Evolutionary conservation across 2,888 invertebrate genomes (phyloP), one percentile per base, ranked within the genome.

Genomic region (Xanthorhoe designata): DNA sequence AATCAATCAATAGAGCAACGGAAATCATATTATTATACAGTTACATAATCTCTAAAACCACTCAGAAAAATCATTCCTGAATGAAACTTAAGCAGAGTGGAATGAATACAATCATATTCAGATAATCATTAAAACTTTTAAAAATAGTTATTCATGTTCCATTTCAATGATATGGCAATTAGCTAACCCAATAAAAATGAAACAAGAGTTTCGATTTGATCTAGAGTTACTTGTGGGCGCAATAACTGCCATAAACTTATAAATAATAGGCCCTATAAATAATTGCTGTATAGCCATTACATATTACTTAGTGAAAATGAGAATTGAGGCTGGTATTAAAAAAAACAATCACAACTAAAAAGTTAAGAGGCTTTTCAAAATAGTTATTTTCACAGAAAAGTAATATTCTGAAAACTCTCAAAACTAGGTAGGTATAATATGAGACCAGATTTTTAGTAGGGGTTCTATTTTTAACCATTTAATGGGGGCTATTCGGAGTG

Each of bases 161-260:
- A 38, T 47, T 49, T 10, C 19, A 61, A 51, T 51, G 47, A 52
- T 54, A 83, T 84, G 80, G 81, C 82, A 85, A 81, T 74, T 68
- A 55, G 50, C 19, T 54, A 18, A 9, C 29, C 47, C 35, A 61
- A 56, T 56, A 45, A 47, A 19, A 29, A 35, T 58, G 42, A 49
- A 49, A 57, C 47, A 35, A 38, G 51, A 59, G 49, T 61, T 56
- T 51, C 47, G 7, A 42, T 62, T 62, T 56, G 51, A 62, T 62
- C 50, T 56, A 18, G 52, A 10, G 32, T 62, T 9, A 63, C 18
- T 56, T 32, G 19, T 35, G n/a, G 32, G 17, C 51, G 38, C 77
- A 88, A 89, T 87, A 88, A 83, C 38, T 80, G 84, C 79, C 79
- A 69, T 86, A 84, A 86, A 88, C 87, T 85, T 49, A 15, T 49